A percentile compares a stretch with the other conserved stretches of the same genome.
Evolutionary conservation across 2,888 invertebrate genomes (phyloP).

Genomic region (Lepidochrysops patricia): DNA sequence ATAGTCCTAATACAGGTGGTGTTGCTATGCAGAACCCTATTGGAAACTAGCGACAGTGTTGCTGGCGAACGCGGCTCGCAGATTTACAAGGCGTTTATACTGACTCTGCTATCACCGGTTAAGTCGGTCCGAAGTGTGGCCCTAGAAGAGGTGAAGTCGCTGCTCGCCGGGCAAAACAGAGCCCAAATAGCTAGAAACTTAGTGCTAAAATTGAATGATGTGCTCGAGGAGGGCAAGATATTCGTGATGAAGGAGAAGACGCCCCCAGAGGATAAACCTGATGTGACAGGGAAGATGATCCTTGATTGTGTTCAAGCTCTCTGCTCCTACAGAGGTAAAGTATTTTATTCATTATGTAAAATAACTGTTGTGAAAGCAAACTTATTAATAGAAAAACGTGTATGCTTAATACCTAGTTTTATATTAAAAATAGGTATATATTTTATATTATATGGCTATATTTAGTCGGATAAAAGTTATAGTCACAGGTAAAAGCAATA

Average conservation of each 20-base stretch:
- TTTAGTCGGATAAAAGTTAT: no score
- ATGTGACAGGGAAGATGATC: constrained; percentile 72
- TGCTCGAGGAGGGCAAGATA: constrained; percentile 77
- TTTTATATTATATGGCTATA: no score
- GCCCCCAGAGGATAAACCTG: constrained; percentile 53
- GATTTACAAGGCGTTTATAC: constrained; percentile 81
- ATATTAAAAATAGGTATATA: no score
- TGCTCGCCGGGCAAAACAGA: constrained; percentile 76
- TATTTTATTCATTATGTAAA: no score
- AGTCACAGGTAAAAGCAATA: no score
- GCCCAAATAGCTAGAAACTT: constrained; percentile 77
- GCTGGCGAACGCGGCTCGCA: constrained; percentile 79
- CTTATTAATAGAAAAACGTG: no score
- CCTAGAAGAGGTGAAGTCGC: constrained; percentile 72
- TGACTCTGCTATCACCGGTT: constrained; percentile 78
- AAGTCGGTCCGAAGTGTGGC: constrained; percentile 78
- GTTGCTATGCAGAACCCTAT: constrained; percentile 81
- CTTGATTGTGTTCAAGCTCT: constrained; percentile 69
- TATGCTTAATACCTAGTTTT: no score
- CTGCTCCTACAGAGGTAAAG: constrained; percentile 63
- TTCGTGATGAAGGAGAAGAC: constrained; percentile 48
- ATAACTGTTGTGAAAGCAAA: no score
- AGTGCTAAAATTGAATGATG: constrained; percentile 77
- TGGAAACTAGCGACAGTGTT: constrained; percentile 80
- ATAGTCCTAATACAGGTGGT: constrained; percentile 79